Percentiles rank a stretch among this genome's conserved stretches.
These are phyloP conservation scores for Sarcophaga caerulescens DNA, from an alignment of 2,888 invertebrate genomes.

Conservation along the genomic window DNA sequence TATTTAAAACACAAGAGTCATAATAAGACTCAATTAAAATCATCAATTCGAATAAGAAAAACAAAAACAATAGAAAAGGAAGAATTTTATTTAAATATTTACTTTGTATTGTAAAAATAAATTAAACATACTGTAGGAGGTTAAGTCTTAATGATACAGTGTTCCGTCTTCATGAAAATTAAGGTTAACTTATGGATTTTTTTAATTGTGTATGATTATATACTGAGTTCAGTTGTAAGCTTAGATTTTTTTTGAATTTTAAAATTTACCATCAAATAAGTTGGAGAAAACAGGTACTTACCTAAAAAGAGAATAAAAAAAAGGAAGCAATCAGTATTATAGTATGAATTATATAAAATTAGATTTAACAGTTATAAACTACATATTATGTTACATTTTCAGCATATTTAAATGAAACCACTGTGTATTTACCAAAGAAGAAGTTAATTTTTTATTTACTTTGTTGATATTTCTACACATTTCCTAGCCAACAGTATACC, in stretches of 20 bases:
- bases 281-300: background rate
- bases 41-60: constrained; percentile 34
- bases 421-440: background rate
- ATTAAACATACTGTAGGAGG: background rate
- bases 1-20: background rate
- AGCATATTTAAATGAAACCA: background rate
- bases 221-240: too few species aligned
- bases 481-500: background rate
- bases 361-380: too few species aligned
- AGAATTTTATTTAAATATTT: background rate
- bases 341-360: background rate
- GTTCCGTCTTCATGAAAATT: background rate
- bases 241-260: too few species aligned
- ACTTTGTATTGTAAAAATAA: background rate
- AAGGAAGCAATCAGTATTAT: background rate
- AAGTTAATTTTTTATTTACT: background rate
- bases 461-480: background rate
- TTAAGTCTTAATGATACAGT: background rate
- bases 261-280: background rate
- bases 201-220: background rate
- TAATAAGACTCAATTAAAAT: constrained; percentile 28
- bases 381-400: background rate
- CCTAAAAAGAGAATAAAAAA: constrained; percentile 8
- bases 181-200: too few species aligned
- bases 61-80: background rate